Conservation (phyloP, 2,888 invertebrate species). For the Meganola albula region DNA sequence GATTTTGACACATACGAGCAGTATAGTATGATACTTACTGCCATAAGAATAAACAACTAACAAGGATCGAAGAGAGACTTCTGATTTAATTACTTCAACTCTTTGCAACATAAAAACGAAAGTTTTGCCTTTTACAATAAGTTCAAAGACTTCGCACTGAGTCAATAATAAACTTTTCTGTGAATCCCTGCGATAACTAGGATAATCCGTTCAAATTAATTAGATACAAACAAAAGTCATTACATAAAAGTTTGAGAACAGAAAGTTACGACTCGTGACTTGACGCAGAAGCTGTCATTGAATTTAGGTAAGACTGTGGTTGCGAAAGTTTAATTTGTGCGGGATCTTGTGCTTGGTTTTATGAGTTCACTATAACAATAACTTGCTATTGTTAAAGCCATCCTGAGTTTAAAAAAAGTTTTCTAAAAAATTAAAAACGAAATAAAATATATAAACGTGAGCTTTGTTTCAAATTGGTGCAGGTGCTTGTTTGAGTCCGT, state of each 20-base stretch:
- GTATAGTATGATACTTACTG: conserved; percentile 43
- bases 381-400: too few species aligned
- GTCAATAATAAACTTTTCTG: conserved; percentile 49
- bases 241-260: conserved; percentile 50
- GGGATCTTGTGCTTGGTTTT: too few species aligned
- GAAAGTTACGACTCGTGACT: conserved; percentile 40
- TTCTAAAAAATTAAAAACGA: too few species aligned
- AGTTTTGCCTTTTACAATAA: conserved; percentile 36
- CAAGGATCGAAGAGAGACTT: conserved; percentile 31
- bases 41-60: conserved; percentile 32
- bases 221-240: conserved; percentile 68
- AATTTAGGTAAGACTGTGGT: conserved; percentile 18
- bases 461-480: too few species aligned
- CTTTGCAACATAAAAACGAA: conserved; percentile 32
- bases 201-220: conserved; percentile 67
- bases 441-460: too few species aligned
- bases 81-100: conserved; percentile 38
- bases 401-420: too few species aligned
- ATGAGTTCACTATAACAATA: too few species aligned
- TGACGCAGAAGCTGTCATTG: conserved; percentile 29
- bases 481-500: too few species aligned
- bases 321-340: too few species aligned
- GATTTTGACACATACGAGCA: conserved; percentile 56
- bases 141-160: conserved; percentile 41
- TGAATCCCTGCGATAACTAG: conserved; percentile 58